These are phyloP conservation scores for Pharmacophagus antenor DNA, from an alignment of 2,888 invertebrate genomes.

Conservation along the genomic window DNA sequence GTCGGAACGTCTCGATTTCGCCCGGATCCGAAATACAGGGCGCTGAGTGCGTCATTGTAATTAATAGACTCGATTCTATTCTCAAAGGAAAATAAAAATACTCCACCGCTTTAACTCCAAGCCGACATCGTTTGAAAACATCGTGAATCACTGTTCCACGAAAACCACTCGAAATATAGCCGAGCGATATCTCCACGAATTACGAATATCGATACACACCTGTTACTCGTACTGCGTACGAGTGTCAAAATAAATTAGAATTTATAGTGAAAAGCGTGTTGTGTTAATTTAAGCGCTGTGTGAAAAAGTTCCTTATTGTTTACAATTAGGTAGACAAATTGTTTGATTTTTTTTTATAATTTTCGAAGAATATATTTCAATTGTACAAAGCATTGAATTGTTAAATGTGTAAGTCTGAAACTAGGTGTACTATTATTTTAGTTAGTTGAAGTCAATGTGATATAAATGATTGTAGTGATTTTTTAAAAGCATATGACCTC, in stretches of 20 bases:
- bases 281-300: conserved; percentile 17
- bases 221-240: conserved; percentile 22
- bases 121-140: conserved; percentile 37
- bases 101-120: conserved; percentile 33
- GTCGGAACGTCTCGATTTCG: conserved; percentile 43
- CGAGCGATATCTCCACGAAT: conserved; percentile 33
- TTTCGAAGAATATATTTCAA: too few species aligned
- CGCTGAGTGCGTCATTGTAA: conserved; percentile 72
- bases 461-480: too few species aligned
- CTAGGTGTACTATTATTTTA: too few species aligned
- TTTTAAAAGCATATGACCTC: too few species aligned
- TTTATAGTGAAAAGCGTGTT: conserved; percentile 18
- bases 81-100: conserved; percentile 77
- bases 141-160: conserved; percentile 53
- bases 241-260: conserved; percentile 27
- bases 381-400: too few species aligned
- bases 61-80: conserved; percentile 73
- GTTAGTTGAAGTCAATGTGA: too few species aligned
- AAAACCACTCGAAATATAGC: conserved; percentile 51
- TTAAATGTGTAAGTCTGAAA: too few species aligned
- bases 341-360: too few species aligned
- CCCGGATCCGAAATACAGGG: conserved; percentile 46
- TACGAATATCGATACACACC: conserved; percentile 28
- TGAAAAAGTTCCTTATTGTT: conserved; percentile 14
- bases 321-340: conserved; percentile 15